phyloP scores from a whole-genome alignment of 2,888 invertebrate species.

The Tethea ocularis region DNA sequence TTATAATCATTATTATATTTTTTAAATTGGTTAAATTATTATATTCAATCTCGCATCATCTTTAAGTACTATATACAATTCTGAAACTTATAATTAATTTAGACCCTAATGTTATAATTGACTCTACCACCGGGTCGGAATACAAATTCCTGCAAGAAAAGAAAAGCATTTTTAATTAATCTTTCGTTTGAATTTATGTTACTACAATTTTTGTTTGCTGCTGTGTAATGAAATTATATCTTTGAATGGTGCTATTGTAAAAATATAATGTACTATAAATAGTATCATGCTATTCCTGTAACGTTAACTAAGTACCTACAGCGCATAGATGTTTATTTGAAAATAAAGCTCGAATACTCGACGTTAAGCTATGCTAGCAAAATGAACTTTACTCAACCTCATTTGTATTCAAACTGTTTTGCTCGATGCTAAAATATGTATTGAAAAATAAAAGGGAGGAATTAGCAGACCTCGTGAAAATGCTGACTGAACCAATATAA shows the following conservation, averaged over 20 bases:
- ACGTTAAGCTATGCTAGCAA: conserved; percentile 10
- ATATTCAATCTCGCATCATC: too few relatives aligned
- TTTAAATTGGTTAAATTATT: too few relatives aligned
- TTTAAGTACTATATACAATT: too few relatives aligned
- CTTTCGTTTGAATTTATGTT: too few relatives aligned
- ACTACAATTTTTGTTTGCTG: too few relatives aligned
- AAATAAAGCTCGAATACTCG: background rate
- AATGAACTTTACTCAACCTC: conserved; percentile 26
- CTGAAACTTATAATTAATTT: too few relatives aligned
- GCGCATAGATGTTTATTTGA: background rate
- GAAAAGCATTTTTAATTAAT: too few relatives aligned
- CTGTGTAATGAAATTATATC: too few relatives aligned
- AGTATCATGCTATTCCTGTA: background rate
- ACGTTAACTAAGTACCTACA: background rate
- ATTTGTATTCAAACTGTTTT: conserved; percentile 32
- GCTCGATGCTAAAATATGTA: conserved; percentile 30
- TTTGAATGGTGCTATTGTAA: background rate
- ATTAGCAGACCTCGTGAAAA: conserved; percentile 25
- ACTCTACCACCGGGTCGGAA: too few relatives aligned
- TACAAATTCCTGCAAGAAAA: too few relatives aligned
- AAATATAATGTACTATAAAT: background rate
- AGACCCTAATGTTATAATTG: too few relatives aligned
- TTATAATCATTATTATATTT: too few relatives aligned
- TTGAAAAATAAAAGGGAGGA: conserved; percentile 32
- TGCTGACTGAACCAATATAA: conserved; percentile 29